Percentiles rank a stretch among this genome's conserved stretches.
These are phyloP conservation scores for Scaptomyza reducta DNA, from an alignment of 2,888 invertebrate species.

Conservation along the genomic window DNA sequence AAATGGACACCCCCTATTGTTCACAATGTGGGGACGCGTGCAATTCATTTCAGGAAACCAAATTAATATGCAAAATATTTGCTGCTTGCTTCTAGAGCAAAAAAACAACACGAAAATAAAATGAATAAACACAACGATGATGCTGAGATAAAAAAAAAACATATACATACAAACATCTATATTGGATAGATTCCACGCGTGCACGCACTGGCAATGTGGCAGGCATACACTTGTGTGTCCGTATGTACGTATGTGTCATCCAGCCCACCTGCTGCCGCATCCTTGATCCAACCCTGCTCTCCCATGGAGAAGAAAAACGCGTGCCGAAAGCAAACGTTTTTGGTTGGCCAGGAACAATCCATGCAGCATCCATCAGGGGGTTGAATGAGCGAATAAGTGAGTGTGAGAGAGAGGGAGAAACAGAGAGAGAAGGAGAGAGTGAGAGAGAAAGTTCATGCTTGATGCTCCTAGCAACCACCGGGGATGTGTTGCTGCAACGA, in stretches of 20 bases:
- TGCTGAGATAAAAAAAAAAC: slow-evolving; percentile 9
- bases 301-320: slow-evolving; percentile 28
- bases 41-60: slow-evolving; percentile 18
- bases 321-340: slow-evolving; percentile 70
- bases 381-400: slow-evolving; percentile 33
- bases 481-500: slow-evolving; percentile 33
- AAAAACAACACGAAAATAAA: neutral
- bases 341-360: slow-evolving; percentile 69
- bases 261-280: slow-evolving; percentile 1
- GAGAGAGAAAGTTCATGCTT: slow-evolving; percentile 15
- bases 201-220: slow-evolving; percentile 18
- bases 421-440: slow-evolving; percentile 26
- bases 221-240: slow-evolving; percentile 4
- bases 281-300: slow-evolving; percentile 6
- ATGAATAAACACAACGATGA: neutral
- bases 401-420: slow-evolving; percentile 21
- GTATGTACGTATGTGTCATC: neutral
- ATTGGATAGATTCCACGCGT: slow-evolving; percentile 46
- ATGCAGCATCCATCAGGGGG: slow-evolving; percentile 65
- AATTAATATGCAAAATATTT: slow-evolving; percentile 68
- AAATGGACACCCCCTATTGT: slow-evolving; percentile 7
- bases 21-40: slow-evolving; percentile 19
- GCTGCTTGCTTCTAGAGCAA: neutral
- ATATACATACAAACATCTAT: slow-evolving; percentile 11
- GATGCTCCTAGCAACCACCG: slow-evolving; percentile 63